Base-by-base conservation (phyloP, 2,888 invertebrate genomes). In the Escarpia spicata region DNA sequence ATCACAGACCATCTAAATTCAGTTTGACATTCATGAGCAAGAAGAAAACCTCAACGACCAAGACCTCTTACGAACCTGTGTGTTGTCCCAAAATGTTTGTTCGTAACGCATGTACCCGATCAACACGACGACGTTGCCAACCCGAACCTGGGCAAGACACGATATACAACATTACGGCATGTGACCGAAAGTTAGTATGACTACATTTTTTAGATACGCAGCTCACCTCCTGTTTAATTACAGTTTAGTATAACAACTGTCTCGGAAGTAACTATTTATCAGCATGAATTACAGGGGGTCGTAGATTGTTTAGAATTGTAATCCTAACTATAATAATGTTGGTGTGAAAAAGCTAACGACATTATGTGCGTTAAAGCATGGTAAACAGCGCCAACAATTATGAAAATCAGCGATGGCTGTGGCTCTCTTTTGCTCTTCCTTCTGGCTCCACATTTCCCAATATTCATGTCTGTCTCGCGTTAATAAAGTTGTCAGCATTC, bases 61-160 rank as follows among this genome's bases (percentile, higher is more conserved):
- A 75, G 75, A 75, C 2, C 19, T 6, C n/a, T 15, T 3, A n/a
- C 75, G 75, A 75, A 75, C 75, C 37, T 58, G 43, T 8, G 44
- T 9, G 91, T 93, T 93, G 60, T 93, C 92, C 93, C 93, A 93
- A 92, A 93, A 93, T 45, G 31, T 92, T 89, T 92, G 90, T 90
- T 93, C 94, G 90, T 94, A 94, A 43, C 92, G 58, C 91, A 94
- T 75, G 92, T 92, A 93, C 19, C 94, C 94, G 9, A 93, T 91
- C 8, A 89, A 19, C 15, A 90, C 31, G 26, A 43, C 75, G 44
- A 93, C 91, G 92, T 93, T 93, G 10, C 94, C 94, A 8, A 94
- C 94, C 19, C 75, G 43, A 3, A 93, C 92, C 93, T 93, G 92
- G 3, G 92, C 31, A 12, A 90, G 31, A 92, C 6, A 37, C 43